phyloP scores from a whole-genome alignment of 2,888 invertebrate species.

The Holacanthella duospinosa region DNA sequence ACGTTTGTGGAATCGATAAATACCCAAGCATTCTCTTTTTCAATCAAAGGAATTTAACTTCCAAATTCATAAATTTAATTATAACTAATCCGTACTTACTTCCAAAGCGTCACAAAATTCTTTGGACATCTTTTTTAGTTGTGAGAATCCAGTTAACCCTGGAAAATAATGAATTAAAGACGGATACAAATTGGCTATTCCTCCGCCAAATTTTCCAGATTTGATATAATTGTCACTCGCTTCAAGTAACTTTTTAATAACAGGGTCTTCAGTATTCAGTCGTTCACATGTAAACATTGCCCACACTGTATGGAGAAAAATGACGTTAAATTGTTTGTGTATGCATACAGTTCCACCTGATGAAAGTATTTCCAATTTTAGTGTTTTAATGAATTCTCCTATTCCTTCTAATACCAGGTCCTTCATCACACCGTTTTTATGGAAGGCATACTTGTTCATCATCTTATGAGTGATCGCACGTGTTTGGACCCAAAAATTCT shows the following conservation, averaged over 20 bases:
- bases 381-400: background rate
- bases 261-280: background rate
- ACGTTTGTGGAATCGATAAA: background rate
- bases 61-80: too few relatives aligned
- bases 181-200: background rate
- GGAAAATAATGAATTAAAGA: background rate
- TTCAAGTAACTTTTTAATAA: background rate
- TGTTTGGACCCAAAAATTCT: background rate
- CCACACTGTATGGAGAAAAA: background rate
- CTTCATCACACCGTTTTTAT: background rate
- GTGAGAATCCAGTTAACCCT: background rate
- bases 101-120: background rate
- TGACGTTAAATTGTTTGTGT: background rate
- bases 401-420: background rate
- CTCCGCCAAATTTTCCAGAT: background rate
- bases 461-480: background rate
- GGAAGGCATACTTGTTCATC: background rate
- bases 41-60: too few relatives aligned
- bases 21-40: too few relatives aligned
- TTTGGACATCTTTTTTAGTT: background rate
- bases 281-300: background rate
- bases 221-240: background rate
- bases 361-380: background rate
- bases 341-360: background rate
- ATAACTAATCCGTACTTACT: too few relatives aligned